These are phyloP conservation scores for Gymnothorax reevesii DNA, from an alignment of 2,797 vertebrate genomes.

Conservation along the genomic window DNA sequence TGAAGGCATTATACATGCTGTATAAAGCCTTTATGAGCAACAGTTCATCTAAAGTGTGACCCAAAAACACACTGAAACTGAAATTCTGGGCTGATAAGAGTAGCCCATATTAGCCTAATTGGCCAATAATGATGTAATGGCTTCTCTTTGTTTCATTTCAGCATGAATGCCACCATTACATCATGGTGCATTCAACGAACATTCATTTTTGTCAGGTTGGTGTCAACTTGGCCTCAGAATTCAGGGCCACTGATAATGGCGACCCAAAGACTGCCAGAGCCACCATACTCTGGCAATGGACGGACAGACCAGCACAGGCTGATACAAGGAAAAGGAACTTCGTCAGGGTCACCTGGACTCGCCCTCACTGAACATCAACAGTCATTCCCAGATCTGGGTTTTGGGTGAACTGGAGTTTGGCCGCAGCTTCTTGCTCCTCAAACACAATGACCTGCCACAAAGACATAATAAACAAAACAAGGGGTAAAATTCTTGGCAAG, in stretches of 20 bases:
- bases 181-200: background rate
- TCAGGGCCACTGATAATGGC: background rate
- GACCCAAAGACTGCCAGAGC: background rate
- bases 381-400: constrained; percentile 75
- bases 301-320: background rate
- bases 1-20: too few relatives aligned
- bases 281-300: background rate
- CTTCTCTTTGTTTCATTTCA: background rate
- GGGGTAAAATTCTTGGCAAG: background rate
- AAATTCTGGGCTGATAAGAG: too few relatives aligned
- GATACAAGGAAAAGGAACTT: background rate
- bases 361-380: constrained; percentile 73
- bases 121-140: background rate
- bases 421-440: constrained; percentile 78
- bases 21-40: too few relatives aligned
- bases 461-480: background rate
- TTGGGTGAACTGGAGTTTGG: constrained; percentile 74
- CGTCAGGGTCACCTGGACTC: background rate
- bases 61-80: background rate
- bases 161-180: background rate
- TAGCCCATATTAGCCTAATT: too few relatives aligned
- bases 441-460: constrained; percentile 77
- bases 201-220: background rate
- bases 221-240: background rate
- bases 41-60: background rate